These are phyloP conservation scores for Metacarcinus magister DNA, from an alignment of 2,888 invertebrate species.

Conservation along the genomic window DNA sequence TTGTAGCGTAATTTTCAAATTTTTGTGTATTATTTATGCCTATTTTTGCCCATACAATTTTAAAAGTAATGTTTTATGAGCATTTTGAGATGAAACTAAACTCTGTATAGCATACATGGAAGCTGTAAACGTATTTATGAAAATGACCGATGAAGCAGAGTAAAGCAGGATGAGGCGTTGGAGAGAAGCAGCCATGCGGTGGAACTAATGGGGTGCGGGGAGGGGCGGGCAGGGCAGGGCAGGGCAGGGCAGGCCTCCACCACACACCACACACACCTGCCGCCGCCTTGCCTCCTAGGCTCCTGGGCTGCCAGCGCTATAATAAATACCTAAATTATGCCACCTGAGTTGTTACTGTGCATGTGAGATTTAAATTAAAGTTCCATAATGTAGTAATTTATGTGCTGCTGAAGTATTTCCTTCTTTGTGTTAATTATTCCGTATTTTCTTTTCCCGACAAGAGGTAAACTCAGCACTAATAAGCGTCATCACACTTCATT, in stretches of 20 bases:
- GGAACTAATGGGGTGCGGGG: constrained; percentile 18
- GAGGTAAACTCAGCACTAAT: neutral
- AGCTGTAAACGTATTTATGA: too few relatives aligned
- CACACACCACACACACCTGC: constrained; percentile 6
- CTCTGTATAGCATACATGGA: too few relatives aligned
- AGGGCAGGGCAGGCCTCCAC: neutral
- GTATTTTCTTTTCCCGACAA: neutral
- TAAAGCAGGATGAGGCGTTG: neutral
- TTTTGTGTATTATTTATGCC: too few relatives aligned
- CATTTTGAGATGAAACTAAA: too few relatives aligned
- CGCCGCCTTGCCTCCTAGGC: neutral
- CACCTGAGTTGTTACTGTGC: too few relatives aligned
- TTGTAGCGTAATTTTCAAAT: too few relatives aligned
- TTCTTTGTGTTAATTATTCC: too few relatives aligned
- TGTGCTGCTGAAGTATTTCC: too few relatives aligned
- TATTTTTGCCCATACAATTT: too few relatives aligned
- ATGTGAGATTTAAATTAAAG: too few relatives aligned
- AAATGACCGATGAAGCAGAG: neutral
- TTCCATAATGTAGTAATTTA: too few relatives aligned
- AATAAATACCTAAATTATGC: neutral
- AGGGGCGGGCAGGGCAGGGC: neutral
- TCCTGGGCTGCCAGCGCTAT: neutral
- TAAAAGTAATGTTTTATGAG: too few relatives aligned
- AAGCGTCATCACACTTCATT: neutral
- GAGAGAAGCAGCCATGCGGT: neutral